Percentiles rank a stretch among this genome's conserved stretches.
Evolutionary conservation across 2,888 invertebrate genomes (phyloP).

Genomic region (Mystacides longicornis): DNA sequence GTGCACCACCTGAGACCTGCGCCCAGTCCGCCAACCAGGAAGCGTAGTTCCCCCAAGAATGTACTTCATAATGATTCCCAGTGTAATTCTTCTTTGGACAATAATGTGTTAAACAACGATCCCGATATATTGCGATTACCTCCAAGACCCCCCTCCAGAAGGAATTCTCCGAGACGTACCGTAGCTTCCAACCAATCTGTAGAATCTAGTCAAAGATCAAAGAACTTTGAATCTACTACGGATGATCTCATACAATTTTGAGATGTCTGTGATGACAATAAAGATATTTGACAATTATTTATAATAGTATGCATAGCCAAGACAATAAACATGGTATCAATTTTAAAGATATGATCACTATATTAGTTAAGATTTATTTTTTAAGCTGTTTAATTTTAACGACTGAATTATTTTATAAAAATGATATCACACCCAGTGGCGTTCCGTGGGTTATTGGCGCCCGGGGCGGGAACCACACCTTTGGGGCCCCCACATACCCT

Average conservation of each 20-base stretch:
- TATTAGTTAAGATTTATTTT: too few species aligned
- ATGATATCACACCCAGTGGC: too few species aligned
- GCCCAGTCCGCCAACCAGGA: conserved; percentile 44
- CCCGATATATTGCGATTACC: conserved; percentile 13
- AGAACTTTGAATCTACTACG: conserved; percentile 6
- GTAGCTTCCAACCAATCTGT: not conserved
- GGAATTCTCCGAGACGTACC: conserved; percentile 17
- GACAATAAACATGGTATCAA: too few species aligned
- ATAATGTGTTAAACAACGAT: conserved; percentile 7
- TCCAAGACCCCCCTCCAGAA: conserved; percentile 22
- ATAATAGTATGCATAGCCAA: too few species aligned
- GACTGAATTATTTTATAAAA: too few species aligned
- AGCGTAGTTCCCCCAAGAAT: conserved; percentile 36
- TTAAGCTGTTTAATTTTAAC: too few species aligned
- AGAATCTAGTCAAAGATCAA: not conserved
- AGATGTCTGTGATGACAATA: not conserved
- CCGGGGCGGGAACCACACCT: too few species aligned
- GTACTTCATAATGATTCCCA: not conserved
- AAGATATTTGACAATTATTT: too few species aligned
- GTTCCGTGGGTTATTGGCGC: too few species aligned
- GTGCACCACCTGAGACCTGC: conserved; percentile 40
- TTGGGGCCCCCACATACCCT: too few species aligned
- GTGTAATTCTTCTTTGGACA: conserved; percentile 7
- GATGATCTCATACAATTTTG: conserved; percentile 45
- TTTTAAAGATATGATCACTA: too few species aligned